Evolutionary conservation across 2,113 vertebrate genomes (phyloP), one percentile per base, ranked within the genome.

Genomic region (Holacanthus passer): DNA sequence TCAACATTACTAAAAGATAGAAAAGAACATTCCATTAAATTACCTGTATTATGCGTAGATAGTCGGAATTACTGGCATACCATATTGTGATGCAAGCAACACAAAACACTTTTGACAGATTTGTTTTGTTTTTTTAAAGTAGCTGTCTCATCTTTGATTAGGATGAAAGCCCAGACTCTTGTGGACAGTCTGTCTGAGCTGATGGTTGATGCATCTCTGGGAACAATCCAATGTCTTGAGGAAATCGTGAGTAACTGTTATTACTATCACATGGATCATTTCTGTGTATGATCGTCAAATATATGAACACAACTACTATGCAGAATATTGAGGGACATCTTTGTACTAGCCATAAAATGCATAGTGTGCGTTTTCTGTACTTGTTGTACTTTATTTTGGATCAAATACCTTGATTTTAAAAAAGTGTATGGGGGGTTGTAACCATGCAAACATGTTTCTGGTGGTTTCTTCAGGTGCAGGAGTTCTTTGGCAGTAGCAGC

Each of bases 171-270:
- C 32, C 96, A 97, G 80, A 85, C 79, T 82, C 95, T 99, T 74
- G 95, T 99, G 81, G 95, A 95, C 53, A 98, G 94, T 87, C 94
- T 99, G 41, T 97, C 96, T 24, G 94, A 97, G 79, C 92, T 99
- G 80, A 95, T 99, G 92, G 92, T 97, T 52, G 96, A 99, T 76
- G 95, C 97, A 0, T 97, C 97, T 0, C 83, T 96, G 62, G 97
- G 95, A 87, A 96, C 94, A 0, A 93, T 98, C 86, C 96, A 97
- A 72, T 99, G 97, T 93, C 96, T 99, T 48, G 98, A 97, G 85
- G 97, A 99, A 95, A 98, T 99, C 81, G 98, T 99, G 90, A 97
- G 97, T 96, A 32, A 31, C 68, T 69, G 22, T 37, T 48, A 29
- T 77, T 62, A 20, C 17, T 50, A 20, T 69, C 0, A 22, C 22